phyloP scores from a whole-genome alignment of 2,888 invertebrate genomes.

The Perizoma flavofasciatum region DNA sequence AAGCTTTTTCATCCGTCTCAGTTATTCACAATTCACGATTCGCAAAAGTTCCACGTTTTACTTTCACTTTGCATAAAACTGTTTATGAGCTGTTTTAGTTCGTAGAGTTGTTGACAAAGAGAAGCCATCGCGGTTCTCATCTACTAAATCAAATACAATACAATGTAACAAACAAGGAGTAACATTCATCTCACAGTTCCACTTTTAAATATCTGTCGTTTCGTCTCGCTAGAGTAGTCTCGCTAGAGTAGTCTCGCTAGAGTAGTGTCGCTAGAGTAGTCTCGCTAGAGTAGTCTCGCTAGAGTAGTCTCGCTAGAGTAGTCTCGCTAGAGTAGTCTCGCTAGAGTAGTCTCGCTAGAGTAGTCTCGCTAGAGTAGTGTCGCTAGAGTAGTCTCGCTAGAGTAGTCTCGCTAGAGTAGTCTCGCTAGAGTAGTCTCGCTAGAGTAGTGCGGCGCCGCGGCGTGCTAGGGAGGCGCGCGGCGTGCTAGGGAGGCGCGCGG shows the following conservation, averaged over 20 bases:
- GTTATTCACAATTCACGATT: conserved; percentile 6
- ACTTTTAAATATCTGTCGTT: conserved; percentile 16
- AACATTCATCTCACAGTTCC: conserved; percentile 12
- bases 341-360: too few relatives aligned
- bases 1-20: background rate
- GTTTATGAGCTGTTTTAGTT: conserved; percentile 14
- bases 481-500: too few relatives aligned
- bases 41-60: conserved; percentile 4
- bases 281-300: too few relatives aligned
- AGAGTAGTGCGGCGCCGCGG: too few relatives aligned
- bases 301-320: too few relatives aligned
- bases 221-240: background rate
- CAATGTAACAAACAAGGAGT: conserved; percentile 15
- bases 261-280: too few relatives aligned
- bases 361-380: too few relatives aligned
- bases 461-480: too few relatives aligned
- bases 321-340: too few relatives aligned
- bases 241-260: background rate
- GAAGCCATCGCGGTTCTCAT: conserved; percentile 12
- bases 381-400: too few relatives aligned
- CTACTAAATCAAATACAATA: conserved; percentile 13
- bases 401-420: too few relatives aligned
- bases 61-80: conserved; percentile 11
- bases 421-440: too few relatives aligned
- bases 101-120: conserved; percentile 23